phyloP scores from a whole-genome alignment of 2,797 vertebrate species.

The Brotula barbata region DNA sequence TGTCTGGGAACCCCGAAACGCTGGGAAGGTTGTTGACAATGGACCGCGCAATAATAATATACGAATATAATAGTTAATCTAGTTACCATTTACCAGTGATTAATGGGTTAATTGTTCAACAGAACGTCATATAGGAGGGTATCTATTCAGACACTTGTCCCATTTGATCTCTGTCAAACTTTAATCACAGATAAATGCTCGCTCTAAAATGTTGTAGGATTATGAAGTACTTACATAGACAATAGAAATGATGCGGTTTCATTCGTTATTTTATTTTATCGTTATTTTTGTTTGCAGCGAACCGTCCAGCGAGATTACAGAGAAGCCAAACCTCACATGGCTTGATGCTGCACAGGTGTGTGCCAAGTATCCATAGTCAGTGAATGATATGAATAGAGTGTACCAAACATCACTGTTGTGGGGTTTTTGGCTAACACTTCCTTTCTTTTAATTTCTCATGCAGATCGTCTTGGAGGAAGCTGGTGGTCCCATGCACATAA shows the following conservation, averaged over 20 bases:
- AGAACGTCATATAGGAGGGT: no score
- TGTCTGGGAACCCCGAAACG: constrained; percentile 76
- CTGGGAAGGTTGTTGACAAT: constrained; percentile 73
- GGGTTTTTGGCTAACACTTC: background rate
- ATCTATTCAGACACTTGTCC: no score
- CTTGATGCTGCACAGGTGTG: constrained; percentile 85
- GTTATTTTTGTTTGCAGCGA: constrained; percentile 63
- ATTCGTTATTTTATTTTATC: background rate
- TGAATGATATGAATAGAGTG: background rate
- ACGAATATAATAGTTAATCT: no score
- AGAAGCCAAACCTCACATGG: constrained; percentile 86
- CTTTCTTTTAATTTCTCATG: background rate
- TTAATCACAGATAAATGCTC: background rate
- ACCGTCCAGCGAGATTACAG: constrained; percentile 77
- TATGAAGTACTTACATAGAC: background rate
- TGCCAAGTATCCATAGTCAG: background rate
- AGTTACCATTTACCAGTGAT: no score
- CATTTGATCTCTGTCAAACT: no score
- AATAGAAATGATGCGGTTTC: no score
- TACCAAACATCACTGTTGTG: background rate
- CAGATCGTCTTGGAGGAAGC: constrained; percentile 84
- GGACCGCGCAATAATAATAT: background rate
- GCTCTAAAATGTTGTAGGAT: background rate
- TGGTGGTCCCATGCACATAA: constrained; percentile 85
- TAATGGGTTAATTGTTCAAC: no score